Base-by-base conservation (phyloP, 1,140 invertebrate genomes). In the Drosophila insularis region DNA sequence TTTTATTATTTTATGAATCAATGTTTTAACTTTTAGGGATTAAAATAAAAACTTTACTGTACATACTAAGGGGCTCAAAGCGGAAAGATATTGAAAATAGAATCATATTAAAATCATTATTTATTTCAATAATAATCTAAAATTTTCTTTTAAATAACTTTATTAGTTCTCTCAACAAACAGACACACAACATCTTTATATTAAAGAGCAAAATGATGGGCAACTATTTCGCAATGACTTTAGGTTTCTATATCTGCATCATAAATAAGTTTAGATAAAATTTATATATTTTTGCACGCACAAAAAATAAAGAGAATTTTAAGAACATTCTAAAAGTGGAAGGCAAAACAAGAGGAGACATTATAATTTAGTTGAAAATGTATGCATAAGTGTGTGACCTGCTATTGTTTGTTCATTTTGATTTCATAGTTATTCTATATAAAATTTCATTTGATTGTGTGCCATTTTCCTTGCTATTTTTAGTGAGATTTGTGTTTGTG, bases 291-390 rank as follows among this genome's bases (percentile, higher is more conserved):
- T 55, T 55, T 55, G 54, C 23, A 14, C 6, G 31, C n/a, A 31
- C 23, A 7, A 43, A 11, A 35, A 46, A 27, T 27, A 27, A 27
- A 27, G 5, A 27, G 27, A 27, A 17, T 62, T 62, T 62, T 13
- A 46, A 31, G 23, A 62, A 31, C 4, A 27, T 61, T 61, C 43
- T 32, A 17, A 35, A 55, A 55, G 23, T 4, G 56, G n/a, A 17
- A 58, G n/a, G 14, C 31, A 17, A 59, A 5, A 10, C 2, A 10
- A 35, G 27, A 27, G 27, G 27, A 27, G 19, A 74, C 40, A 65
- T 64, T 79, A 58, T 59, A 63, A 78, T 78, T 79, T 74, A 79
- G 61, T 74, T 74, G n/a, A 65, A 56, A 43, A 53, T 53, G 61
- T 37, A 37, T 39, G 17, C 2, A 39, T 54, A 6, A 19, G 14